A percentile compares a stretch with the other conserved stretches of the same genome.
Evolutionary conservation across 2,888 invertebrate genomes (phyloP).

Genomic region (Lagria hirta): DNA sequence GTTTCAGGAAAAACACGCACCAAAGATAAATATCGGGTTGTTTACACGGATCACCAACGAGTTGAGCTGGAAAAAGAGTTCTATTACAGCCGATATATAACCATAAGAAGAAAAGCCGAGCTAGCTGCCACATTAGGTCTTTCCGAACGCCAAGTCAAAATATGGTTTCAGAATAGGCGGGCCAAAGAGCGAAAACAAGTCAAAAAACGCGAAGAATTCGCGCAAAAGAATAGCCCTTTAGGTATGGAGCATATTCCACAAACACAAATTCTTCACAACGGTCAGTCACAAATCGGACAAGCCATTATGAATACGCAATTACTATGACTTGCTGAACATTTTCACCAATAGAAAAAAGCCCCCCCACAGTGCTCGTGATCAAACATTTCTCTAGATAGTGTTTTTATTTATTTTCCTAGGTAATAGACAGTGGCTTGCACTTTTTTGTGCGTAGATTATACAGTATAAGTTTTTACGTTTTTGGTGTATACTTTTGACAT

Average conservation of each 20-base stretch:
- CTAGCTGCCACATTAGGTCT: conserved; percentile 82
- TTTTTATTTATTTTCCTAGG: conserved; percentile 17
- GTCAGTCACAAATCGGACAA: conserved; percentile 11
- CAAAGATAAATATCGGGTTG: conserved; percentile 98
- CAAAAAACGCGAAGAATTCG: conserved; percentile 66
- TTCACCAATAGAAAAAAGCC: conserved; percentile 7
- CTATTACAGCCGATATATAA: conserved; percentile 87
- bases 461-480: too few species aligned
- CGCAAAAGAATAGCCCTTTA: conserved; percentile 14
- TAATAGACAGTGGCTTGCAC: too few species aligned
- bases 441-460: too few species aligned
- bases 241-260: conserved; percentile 13
- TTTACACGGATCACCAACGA: conserved; percentile 95
- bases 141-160: conserved; percentile 86
- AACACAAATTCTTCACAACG: conserved; percentile 13
- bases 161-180: conserved; percentile 85
- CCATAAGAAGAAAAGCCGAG: conserved; percentile 92
- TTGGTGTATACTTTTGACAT: too few species aligned
- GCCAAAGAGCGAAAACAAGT: conserved; percentile 90
- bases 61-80: conserved; percentile 58
- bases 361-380: conserved; percentile 19
- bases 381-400: conserved; percentile 11
- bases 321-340: conserved; percentile 10
- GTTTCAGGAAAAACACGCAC: conserved; percentile 95
- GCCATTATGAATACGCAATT: conserved; percentile 10